A percentile compares a stretch with the other conserved stretches of the same genome.
Conservation (phyloP, 2,888 invertebrate genomes). For the Cremastinae sp. region DNA sequence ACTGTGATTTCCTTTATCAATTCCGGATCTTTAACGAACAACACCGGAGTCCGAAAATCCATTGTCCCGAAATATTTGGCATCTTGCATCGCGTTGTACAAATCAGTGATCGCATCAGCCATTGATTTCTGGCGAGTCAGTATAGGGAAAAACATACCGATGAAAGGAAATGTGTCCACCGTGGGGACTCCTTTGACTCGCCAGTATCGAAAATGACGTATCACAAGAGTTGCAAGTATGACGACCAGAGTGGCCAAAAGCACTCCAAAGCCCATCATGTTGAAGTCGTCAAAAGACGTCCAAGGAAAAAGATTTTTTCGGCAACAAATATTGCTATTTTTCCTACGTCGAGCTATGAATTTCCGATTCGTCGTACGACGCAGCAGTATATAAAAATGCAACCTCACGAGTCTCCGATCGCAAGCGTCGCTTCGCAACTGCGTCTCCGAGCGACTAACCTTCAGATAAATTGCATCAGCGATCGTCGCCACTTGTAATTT, state of each 20-base stretch:
- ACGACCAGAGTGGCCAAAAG: slow-evolving; percentile 38
- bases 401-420: no score
- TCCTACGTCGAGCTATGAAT: no score
- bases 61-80: slow-evolving; percentile 66
- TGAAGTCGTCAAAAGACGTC: no score
- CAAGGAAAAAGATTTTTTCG: no score
- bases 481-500: no score
- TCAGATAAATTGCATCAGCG: no score
- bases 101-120: slow-evolving; percentile 23
- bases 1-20: slow-evolving; percentile 69
- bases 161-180: slow-evolving; percentile 42
- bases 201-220: slow-evolving; percentile 65
- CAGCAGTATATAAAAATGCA: no score
- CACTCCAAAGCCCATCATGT: slow-evolving; percentile 24
- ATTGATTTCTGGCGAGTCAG: slow-evolving; percentile 51
- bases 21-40: slow-evolving; percentile 71
- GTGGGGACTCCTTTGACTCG: slow-evolving; percentile 61
- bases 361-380: no score
- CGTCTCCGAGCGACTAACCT: no score
- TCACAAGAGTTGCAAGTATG: neutral
- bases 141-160: slow-evolving; percentile 57
- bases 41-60: slow-evolving; percentile 63
- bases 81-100: slow-evolving; percentile 49
- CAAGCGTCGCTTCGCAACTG: no score
- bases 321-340: no score